Conservation (phyloP, 2,113 vertebrate species). For the Clinocottus analis region DNA sequence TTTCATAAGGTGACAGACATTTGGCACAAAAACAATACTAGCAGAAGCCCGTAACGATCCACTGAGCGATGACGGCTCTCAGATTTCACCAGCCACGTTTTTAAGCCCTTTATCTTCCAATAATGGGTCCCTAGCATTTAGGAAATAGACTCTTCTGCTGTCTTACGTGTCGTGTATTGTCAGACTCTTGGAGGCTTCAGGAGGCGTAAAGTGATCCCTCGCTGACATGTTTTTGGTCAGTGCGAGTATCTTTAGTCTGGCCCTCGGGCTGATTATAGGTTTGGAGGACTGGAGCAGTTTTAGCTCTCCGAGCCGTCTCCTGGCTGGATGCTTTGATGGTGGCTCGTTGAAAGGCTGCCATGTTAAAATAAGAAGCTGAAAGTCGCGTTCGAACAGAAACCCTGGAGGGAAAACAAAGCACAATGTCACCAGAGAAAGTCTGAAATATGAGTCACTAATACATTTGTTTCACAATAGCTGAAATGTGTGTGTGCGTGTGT, state of each 20-base stretch:
- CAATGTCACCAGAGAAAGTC: conserved; percentile 67
- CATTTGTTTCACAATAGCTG: conserved; percentile 41
- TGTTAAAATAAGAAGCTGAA: conserved; percentile 40
- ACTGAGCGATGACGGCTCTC: conserved; percentile 17
- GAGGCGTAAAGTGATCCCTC: conserved; percentile 43
- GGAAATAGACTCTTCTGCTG: conserved; percentile 12
- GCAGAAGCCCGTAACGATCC: background rate
- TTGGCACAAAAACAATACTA: conserved; percentile 1
- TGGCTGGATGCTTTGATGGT: conserved; percentile 42
- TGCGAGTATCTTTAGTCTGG: conserved; percentile 55
- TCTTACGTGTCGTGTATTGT: conserved; percentile 17
- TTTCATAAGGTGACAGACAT: conserved; percentile 5
- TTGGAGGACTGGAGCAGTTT: conserved; percentile 27
- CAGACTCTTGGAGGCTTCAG: conserved; percentile 15
- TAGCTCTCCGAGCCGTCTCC: background rate
- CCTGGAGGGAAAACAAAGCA: conserved; percentile 41
- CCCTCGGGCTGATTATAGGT: conserved; percentile 61
- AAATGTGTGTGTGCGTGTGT: conserved; percentile 18
- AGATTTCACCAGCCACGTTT: conserved; percentile 8
- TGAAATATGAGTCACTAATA: conserved; percentile 59
- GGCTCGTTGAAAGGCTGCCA: conserved; percentile 29
- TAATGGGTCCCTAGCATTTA: conserved; percentile 15
- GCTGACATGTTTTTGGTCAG: conserved; percentile 34
- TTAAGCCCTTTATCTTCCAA: conserved; percentile 7
- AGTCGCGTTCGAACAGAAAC: conserved; percentile 43